Evolutionary conservation across 2,113 vertebrate species (phyloP).

Genomic region (Naja naja): DNA sequence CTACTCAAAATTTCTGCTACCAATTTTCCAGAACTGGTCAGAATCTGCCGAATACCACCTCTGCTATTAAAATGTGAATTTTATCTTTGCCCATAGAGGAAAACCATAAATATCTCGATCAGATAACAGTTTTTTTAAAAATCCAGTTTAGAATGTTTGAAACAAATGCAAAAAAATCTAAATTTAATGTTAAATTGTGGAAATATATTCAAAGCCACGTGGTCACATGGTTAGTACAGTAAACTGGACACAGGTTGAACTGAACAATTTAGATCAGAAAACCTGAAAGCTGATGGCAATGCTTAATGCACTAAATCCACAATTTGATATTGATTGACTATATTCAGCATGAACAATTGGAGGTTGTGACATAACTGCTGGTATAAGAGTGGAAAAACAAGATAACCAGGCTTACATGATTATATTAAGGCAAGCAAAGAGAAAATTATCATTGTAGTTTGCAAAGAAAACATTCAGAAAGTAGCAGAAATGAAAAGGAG

Average conservation of each 20-base stretch:
- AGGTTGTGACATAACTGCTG: not conserved
- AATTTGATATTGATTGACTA: not conserved
- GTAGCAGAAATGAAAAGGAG: not conserved
- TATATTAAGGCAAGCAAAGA: not conserved
- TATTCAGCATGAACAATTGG: not conserved
- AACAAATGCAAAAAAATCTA: not conserved
- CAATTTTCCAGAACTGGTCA: too few relatives aligned
- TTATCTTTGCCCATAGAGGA: not conserved
- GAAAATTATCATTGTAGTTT: not conserved
- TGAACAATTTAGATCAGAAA: not conserved
- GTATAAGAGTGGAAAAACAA: not conserved
- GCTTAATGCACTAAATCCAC: not conserved
- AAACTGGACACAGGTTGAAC: not conserved
- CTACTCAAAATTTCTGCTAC: too few relatives aligned
- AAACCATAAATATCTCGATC: not conserved
- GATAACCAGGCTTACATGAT: not conserved
- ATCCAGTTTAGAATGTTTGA: not conserved
- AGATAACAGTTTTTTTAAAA: not conserved
- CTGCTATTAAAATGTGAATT: not conserved
- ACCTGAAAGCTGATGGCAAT: not conserved
- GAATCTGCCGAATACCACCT: too few relatives aligned
- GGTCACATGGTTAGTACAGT: not conserved
- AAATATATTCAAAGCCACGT: not conserved
- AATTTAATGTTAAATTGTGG: not conserved
- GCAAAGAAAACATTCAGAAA: not conserved